phyloP scores from a whole-genome alignment of 2,797 vertebrate species.

The Threskiornis aethiopicus region DNA sequence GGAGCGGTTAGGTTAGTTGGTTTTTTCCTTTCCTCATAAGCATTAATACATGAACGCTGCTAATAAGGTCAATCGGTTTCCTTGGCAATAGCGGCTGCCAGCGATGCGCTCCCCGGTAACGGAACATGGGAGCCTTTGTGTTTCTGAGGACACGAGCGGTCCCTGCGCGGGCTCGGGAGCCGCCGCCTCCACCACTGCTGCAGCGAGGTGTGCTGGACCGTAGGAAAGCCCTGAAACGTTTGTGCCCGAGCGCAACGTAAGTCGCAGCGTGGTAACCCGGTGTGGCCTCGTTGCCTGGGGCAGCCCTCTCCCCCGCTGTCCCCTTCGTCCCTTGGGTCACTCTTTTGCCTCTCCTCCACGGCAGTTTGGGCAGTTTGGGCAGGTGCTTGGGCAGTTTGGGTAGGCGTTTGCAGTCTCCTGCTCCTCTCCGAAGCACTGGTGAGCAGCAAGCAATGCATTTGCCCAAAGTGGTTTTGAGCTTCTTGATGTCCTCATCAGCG shows the following conservation, averaged over 20 bases:
- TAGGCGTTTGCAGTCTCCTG: neutral
- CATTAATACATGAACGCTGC: neutral
- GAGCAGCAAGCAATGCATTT: neutral
- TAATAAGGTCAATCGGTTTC: neutral
- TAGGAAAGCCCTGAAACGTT: fast-evolving
- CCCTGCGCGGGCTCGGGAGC: neutral
- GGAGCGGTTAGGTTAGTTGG: neutral
- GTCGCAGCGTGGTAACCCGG: neutral
- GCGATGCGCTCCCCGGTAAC: neutral
- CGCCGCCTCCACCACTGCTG: neutral
- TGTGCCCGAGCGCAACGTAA: neutral
- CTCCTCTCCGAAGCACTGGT: neutral
- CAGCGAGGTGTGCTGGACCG: fast-evolving
- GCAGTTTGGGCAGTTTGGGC: neutral
- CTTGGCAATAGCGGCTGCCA: neutral
- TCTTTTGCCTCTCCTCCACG: neutral
- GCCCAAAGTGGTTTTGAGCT: neutral
- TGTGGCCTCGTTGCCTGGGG: neutral
- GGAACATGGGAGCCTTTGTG: neutral
- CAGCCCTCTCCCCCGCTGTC: fast-evolving
- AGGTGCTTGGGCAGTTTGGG: too few species aligned
- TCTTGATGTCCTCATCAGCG: neutral
- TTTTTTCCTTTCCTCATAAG: neutral
- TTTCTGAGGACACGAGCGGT: neutral
- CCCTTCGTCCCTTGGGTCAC: neutral